Percentiles rank a stretch among this genome's conserved stretches.
Evolutionary conservation across 2,888 invertebrate species (phyloP).

Genomic region (Trissolcus brochymenae): DNA sequence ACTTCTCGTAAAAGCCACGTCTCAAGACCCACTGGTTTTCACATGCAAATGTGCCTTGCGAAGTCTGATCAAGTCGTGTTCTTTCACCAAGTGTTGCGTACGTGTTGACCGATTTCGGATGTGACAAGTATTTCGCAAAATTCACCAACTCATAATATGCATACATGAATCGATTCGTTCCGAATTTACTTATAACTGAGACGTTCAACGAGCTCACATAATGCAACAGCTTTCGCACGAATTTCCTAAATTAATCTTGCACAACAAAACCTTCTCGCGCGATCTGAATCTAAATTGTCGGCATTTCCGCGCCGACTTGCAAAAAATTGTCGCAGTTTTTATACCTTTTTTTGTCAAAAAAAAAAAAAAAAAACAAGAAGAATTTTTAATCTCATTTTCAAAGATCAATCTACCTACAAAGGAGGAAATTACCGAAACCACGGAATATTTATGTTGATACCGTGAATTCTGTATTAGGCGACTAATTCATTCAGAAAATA

Average conservation of each 20-base stretch:
- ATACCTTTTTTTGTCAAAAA: too few species aligned
- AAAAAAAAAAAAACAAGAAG: too few species aligned
- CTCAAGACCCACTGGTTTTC: conserved; percentile 73
- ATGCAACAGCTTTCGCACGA: not conserved
- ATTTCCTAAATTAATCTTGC: not conserved
- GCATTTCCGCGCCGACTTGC: too few species aligned
- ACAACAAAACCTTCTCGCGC: too few species aligned
- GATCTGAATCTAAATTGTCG: too few species aligned
- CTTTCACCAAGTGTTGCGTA: conserved; percentile 63
- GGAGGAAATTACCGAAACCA: conserved; percentile 2
- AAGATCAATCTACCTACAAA: too few species aligned
- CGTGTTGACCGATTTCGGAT: conserved; percentile 57
- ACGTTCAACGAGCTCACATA: conserved; percentile 13
- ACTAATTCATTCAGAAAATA: conserved; percentile 50
- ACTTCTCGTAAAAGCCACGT: conserved; percentile 70
- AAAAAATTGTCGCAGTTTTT: too few species aligned
- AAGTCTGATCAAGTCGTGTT: conserved; percentile 63
- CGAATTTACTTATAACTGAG: conserved; percentile 36
- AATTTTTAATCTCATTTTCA: too few species aligned
- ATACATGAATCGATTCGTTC: conserved; percentile 40
- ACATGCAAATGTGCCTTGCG: conserved; percentile 71
- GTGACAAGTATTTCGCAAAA: conserved; percentile 49
- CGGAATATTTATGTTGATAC: conserved; percentile 40
- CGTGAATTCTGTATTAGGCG: conserved; percentile 31
- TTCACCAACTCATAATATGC: conserved; percentile 34